Percentiles rank a stretch among this genome's conserved stretches.
Conservation (phyloP, 2,888 invertebrate genomes). For the Andrena marginata region DNA sequence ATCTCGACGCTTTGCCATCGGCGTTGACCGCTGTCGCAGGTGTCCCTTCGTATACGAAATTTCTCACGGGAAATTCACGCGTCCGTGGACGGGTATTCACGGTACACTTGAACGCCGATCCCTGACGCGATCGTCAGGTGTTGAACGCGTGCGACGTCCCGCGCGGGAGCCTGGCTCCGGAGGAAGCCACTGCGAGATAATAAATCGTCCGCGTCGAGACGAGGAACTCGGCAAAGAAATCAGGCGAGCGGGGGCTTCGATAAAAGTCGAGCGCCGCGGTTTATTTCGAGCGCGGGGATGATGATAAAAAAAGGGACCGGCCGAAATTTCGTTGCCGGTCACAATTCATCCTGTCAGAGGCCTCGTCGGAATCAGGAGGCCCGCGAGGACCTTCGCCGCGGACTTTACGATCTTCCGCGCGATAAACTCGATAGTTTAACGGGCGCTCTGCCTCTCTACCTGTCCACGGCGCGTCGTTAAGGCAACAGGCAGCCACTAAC, state of each 20-base stretch:
- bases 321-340: slow-evolving; percentile 51
- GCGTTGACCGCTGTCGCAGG: slow-evolving; percentile 13
- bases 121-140: slow-evolving; percentile 3
- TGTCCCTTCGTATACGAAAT: slow-evolving; percentile 8
- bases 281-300: slow-evolving; percentile 22
- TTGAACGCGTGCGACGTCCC: neutral
- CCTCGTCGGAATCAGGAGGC: slow-evolving; percentile 49
- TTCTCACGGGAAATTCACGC: slow-evolving; percentile 67
- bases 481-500: slow-evolving; percentile 58
- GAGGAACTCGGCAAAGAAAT: neutral
- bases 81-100: slow-evolving; percentile 46
- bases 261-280: slow-evolving; percentile 24
- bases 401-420: slow-evolving; percentile 76
- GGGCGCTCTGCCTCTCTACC: slow-evolving; percentile 68
- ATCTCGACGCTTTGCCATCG: slow-evolving; percentile 35
- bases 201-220: slow-evolving; percentile 11
- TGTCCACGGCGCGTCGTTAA: slow-evolving; percentile 72
- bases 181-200: slow-evolving; percentile 9
- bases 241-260: slow-evolving; percentile 21
- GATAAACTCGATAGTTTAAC: slow-evolving; percentile 82
- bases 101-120: slow-evolving; percentile 28
- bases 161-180: neutral
- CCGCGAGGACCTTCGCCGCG: slow-evolving; percentile 52
- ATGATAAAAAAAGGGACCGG: slow-evolving; percentile 15
- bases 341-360: slow-evolving; percentile 59